A percentile compares a stretch with the other conserved stretches of the same genome.
Evolutionary conservation across 2,797 vertebrate genomes (phyloP).

Genomic region (Gadopsis marmoratus): DNA sequence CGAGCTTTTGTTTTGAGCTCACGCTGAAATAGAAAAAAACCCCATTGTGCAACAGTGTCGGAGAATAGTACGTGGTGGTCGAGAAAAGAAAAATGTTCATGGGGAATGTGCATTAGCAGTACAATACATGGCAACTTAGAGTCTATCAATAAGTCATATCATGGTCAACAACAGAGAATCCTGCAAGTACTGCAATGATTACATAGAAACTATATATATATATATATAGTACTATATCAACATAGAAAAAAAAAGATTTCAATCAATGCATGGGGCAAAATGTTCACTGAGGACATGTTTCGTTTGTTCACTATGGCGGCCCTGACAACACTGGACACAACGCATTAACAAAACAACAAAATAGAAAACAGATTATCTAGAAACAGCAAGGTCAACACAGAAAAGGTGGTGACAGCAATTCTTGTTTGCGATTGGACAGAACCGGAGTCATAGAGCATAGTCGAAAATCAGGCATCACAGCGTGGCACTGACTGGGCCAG

Average conservation of each 20-base stretch:
- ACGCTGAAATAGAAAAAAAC: neutral
- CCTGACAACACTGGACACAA: neutral
- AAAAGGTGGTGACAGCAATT: neutral
- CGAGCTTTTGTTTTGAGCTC: conserved; percentile 9
- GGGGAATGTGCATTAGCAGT: neutral
- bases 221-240: no score
- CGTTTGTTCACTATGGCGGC: neutral
- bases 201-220: neutral
- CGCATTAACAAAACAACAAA: no score
- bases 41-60: neutral
- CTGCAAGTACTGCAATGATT: neutral
- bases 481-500: neutral
- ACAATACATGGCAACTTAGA: neutral
- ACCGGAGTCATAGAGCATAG: neutral
- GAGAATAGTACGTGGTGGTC: neutral
- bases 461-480: neutral
- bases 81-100: neutral
- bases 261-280: neutral
- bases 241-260: neutral
- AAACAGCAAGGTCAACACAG: no score
- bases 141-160: neutral
- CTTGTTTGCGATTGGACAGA: neutral
- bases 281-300: no score
- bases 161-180: neutral
- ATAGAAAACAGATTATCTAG: neutral